Conservation (phyloP, 2,888 invertebrate genomes). For the Sicus ferrugineus region DNA sequence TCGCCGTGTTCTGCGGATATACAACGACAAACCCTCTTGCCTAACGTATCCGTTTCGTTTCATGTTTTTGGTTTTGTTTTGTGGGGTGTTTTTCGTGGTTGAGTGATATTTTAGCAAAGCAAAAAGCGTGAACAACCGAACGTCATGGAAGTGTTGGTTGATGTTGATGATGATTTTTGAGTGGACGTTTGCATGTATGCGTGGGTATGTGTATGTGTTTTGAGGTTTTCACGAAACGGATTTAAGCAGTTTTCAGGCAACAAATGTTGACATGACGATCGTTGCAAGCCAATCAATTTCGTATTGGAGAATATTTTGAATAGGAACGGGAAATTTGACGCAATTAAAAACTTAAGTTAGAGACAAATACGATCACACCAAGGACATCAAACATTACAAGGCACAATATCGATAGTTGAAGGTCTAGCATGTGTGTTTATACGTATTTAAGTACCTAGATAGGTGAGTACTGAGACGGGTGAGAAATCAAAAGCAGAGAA, state of each 20-base stretch:
- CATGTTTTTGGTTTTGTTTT: conserved; percentile 27
- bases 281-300: conserved; percentile 24
- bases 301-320: conserved; percentile 14
- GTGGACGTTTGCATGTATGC: neutral
- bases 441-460: no score
- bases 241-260: conserved; percentile 22
- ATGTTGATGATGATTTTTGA: neutral
- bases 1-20: conserved; percentile 74
- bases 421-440: no score
- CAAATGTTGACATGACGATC: conserved; percentile 32
- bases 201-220: neutral
- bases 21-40: conserved; percentile 70
- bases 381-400: neutral
- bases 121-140: neutral
- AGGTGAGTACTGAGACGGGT: no score
- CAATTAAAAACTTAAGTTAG: conserved; percentile 21
- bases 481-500: no score
- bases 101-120: conserved; percentile 22
- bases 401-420: neutral
- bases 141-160: conserved; percentile 4
- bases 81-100: conserved; percentile 21
- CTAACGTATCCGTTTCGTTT: conserved; percentile 62
- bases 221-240: conserved; percentile 16
- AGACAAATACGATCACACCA: conserved; percentile 25
- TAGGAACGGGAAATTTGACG: conserved; percentile 4